Percentiles rank a stretch among this genome's conserved stretches.
Conservation (phyloP, 1,140 invertebrate genomes). For the Euura saliciscinereae region DNA sequence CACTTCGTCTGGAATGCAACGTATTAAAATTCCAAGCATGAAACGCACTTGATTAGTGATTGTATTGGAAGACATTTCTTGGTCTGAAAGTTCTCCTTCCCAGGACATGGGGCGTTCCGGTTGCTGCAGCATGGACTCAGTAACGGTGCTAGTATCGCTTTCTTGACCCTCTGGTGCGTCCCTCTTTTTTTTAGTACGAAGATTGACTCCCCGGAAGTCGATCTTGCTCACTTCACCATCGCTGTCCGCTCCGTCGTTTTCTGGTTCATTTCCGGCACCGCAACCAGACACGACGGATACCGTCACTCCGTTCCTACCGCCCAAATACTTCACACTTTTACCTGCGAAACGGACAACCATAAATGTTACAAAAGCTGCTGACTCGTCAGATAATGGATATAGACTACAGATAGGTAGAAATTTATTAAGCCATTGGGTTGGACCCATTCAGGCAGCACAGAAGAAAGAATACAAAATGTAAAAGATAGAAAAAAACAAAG, state of each 20-base stretch:
- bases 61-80: slow-evolving; percentile 65
- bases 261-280: slow-evolving; percentile 29
- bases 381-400: too few relatives aligned
- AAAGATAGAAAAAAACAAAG: too few relatives aligned
- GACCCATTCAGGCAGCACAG: too few relatives aligned
- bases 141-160: slow-evolving; percentile 43
- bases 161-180: slow-evolving; percentile 40
- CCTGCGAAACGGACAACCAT: slow-evolving; percentile 32
- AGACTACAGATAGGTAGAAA: too few relatives aligned
- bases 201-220: slow-evolving; percentile 62
- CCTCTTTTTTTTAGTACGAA: slow-evolving; percentile 62
- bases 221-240: slow-evolving; percentile 65
- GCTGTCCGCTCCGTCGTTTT: slow-evolving; percentile 60
- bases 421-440: too few relatives aligned
- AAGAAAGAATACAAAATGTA: too few relatives aligned
- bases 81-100: slow-evolving; percentile 87
- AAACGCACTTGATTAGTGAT: slow-evolving; percentile 54
- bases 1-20: neutral
- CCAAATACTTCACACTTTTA: slow-evolving; percentile 55
- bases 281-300: slow-evolving; percentile 57
- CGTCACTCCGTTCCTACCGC: slow-evolving; percentile 56
- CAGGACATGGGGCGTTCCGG: slow-evolving; percentile 84
- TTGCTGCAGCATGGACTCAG: slow-evolving; percentile 48
- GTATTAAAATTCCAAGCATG: neutral
- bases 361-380: neutral